These are phyloP conservation scores for Hermaeophaga mercurialis DNA, from an alignment of 2,888 invertebrate species.

Conservation along the genomic window DNA sequence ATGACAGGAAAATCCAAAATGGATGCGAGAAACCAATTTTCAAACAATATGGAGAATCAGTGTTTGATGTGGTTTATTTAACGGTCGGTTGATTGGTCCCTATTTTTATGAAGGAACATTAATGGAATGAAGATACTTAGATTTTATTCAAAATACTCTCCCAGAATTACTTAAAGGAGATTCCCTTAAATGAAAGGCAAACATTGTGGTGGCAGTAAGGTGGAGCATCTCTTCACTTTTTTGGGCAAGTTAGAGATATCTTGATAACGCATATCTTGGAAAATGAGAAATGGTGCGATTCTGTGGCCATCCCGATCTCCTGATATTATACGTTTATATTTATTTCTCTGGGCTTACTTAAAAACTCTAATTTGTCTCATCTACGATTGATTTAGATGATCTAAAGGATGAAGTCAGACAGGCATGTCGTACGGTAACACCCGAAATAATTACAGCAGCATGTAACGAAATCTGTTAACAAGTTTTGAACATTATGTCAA, in stretches of 20 bases:
- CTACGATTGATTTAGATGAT: too few species aligned
- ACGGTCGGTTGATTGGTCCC: not conserved
- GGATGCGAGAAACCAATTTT: not conserved
- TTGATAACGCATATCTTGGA: not conserved
- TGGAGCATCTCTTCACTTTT: not conserved
- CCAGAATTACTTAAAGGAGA: too few species aligned
- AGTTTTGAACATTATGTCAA: too few species aligned
- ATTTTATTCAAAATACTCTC: not conserved
- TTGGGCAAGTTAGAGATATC: not conserved
- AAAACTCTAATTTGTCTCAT: too few species aligned
- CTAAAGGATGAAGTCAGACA: too few species aligned
- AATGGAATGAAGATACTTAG: not conserved
- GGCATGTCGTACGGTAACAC: too few species aligned
- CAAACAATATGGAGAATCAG: not conserved
- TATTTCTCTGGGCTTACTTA: not conserved
- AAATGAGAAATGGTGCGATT: not conserved
- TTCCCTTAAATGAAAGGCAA: too few species aligned
- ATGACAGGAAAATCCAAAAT: not conserved
- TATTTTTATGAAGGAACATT: slow-evolving; percentile 6
- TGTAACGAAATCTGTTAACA: too few species aligned
- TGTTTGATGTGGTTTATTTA: not conserved
- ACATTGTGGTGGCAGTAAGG: too few species aligned
- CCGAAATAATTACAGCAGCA: too few species aligned
- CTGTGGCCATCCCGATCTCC: not conserved
- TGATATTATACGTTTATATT: not conserved